phyloP scores from a whole-genome alignment of 2,888 invertebrate genomes.

The Mesoligia furuncula region DNA sequence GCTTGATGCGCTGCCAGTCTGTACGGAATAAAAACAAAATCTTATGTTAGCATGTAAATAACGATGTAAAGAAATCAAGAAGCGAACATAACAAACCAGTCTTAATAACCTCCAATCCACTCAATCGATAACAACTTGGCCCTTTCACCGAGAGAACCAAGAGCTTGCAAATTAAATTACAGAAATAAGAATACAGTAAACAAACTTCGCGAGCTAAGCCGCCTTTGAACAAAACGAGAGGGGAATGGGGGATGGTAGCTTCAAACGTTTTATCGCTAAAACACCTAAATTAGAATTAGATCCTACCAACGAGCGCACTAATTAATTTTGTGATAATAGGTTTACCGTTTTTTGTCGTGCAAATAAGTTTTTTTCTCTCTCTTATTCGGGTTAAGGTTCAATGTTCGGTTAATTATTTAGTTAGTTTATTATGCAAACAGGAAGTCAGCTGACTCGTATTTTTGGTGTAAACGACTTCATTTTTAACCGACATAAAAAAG shows the following conservation, averaged over 20 bases:
- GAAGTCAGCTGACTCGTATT: not conserved
- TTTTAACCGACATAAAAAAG: not conserved
- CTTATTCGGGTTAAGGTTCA: constrained; percentile 29
- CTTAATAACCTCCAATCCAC: constrained; percentile 40
- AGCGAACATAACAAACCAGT: not conserved
- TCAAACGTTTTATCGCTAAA: constrained; percentile 73
- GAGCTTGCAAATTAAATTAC: constrained; percentile 71
- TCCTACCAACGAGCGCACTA: constrained; percentile 80
- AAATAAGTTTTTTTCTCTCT: constrained; percentile 67
- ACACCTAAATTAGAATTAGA: constrained; percentile 80
- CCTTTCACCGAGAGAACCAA: constrained; percentile 62
- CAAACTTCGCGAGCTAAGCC: constrained; percentile 68
- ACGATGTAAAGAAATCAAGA: not conserved
- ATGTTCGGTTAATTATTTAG: constrained; percentile 28
- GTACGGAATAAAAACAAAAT: not conserved
- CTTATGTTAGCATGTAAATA: not conserved
- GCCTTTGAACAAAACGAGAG: constrained; percentile 69
- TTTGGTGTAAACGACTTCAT: not conserved
- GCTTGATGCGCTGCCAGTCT: no score
- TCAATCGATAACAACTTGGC: constrained; percentile 62
- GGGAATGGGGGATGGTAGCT: constrained; percentile 58
- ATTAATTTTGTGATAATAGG: constrained; percentile 81
- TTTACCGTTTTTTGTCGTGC: constrained; percentile 72
- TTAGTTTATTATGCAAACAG: not conserved
- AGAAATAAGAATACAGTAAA: constrained; percentile 73